Evolutionary conservation across 1,140 invertebrate species (phyloP).

Genomic region (Ips nitidus): DNA sequence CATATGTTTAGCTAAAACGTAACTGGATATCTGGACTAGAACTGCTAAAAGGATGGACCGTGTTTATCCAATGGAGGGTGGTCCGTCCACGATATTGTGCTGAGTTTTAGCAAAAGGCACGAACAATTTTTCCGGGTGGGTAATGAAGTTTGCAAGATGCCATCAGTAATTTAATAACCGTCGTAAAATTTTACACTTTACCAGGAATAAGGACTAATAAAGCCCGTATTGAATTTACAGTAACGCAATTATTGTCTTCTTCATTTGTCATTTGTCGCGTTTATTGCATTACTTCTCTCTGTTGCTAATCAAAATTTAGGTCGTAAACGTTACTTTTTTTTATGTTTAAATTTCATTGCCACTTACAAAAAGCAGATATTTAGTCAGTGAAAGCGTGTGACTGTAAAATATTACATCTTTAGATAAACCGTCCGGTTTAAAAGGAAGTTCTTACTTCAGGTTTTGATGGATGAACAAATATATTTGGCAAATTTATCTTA

Average conservation of each 20-base stretch:
- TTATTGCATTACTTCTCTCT: neutral
- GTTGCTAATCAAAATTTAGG: neutral
- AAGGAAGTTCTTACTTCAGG: neutral
- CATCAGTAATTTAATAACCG: slow-evolving; percentile 29
- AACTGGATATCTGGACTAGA: slow-evolving; percentile 16
- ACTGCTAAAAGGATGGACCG: neutral
- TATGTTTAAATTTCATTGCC: no score
- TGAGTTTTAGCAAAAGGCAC: no score
- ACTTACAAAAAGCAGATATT: no score
- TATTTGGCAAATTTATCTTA: slow-evolving; percentile 15
- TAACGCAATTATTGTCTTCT: slow-evolving; percentile 27
- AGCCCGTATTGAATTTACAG: slow-evolving; percentile 24
- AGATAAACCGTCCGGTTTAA: no score
- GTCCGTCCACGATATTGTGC: neutral
- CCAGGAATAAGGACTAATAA: slow-evolving; percentile 15
- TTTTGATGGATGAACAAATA: slow-evolving; percentile 2
- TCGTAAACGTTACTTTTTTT: no score
- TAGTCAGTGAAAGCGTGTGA: no score
- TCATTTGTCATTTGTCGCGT: slow-evolving; percentile 7
- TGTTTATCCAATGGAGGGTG: neutral
- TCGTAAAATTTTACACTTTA: slow-evolving; percentile 26
- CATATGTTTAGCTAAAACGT: slow-evolving; percentile 21
- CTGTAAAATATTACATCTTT: no score
- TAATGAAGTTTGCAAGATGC: slow-evolving; percentile 8
- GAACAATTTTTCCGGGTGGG: neutral